phyloP scores from a whole-genome alignment of 2,888 invertebrate genomes.

The Mantis religiosa region DNA sequence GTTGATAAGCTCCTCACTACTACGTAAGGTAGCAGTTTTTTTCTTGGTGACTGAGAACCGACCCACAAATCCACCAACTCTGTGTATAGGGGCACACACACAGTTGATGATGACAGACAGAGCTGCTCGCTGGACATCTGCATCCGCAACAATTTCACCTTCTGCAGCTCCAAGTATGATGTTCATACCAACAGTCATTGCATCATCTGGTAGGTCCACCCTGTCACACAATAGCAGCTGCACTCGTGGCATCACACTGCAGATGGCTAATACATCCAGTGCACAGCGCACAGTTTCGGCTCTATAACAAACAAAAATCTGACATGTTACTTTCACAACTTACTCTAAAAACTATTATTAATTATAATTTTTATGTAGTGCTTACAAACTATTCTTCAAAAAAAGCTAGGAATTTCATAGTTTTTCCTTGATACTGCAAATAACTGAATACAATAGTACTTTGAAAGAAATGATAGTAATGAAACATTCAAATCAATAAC shows the following conservation, averaged over 20 bases:
- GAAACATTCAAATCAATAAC: too few species aligned
- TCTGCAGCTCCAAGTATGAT: conserved; percentile 83
- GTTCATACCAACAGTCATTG: conserved; percentile 72
- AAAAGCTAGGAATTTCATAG: too few species aligned
- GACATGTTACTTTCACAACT: too few species aligned
- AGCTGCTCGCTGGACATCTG: conserved; percentile 89
- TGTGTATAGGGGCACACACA: conserved; percentile 83
- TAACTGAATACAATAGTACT: too few species aligned
- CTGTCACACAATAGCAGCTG: conserved; percentile 69
- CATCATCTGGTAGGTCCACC: conserved; percentile 72
- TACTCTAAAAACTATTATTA: too few species aligned
- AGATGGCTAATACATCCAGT: conserved; percentile 84
- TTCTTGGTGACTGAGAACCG: conserved; percentile 43
- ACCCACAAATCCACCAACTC: conserved; percentile 58
- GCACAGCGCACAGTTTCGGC: conserved; percentile 79
- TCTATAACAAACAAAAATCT: conserved; percentile 41
- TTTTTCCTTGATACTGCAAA: too few species aligned
- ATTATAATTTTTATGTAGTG: too few species aligned
- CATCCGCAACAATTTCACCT: conserved; percentile 84
- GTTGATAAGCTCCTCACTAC: conserved; percentile 80
- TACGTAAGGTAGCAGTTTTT: conserved; percentile 43
- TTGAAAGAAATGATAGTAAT: too few species aligned
- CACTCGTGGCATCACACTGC: conserved; percentile 78
- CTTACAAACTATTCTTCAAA: too few species aligned
- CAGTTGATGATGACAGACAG: conserved; percentile 88